Evolutionary conservation across 2,113 vertebrate species (phyloP), one percentile per base, ranked within the genome.

Genomic region (Charina bottae): DNA sequence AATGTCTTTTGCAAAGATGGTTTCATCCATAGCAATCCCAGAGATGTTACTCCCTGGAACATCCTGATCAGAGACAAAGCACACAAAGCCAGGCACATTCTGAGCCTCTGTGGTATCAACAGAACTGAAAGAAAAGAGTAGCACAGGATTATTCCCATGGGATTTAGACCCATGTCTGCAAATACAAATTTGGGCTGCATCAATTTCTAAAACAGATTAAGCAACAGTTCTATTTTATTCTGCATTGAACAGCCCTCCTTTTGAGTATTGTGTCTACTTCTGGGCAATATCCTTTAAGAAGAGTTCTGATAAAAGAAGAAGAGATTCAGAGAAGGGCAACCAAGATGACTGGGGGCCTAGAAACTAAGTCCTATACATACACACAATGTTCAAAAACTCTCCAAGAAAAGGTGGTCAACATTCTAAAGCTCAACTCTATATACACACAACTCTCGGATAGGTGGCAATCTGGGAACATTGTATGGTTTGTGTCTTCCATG

Each of bases 41-140:
- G 98, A 98, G 68, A 85, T 0, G 12, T 99, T 99, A 90, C 98
- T 98, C 37, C 98, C 98, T 0, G 98, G 98, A 94, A 99, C 85
- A 92, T 99, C 99, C 3, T 96, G 95, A 2, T 97, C 97, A 0
- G 98, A 98, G 87, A 99, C 49, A n/a, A 98, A 99, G 68, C 97
- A 96, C 62, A 98, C 96, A 53, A 99, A 98, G 0, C 99, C 99
- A 9, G 99, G 98, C 54, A 98, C 91, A 0, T 62, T 83, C 95
- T 98, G 96, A 1, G 99, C 98, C 92, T 96, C 98, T 9, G 97
- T 96, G 8, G 89, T 56, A 83, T 99, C 98, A 85, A 99, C 42
- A 60, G 98, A 99, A 85, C 99, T 99, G 78, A 58, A 91, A 56
- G 89, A 94, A n/a, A 94, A 92, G 6, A 24, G 9, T 2, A 96